phyloP scores from a whole-genome alignment of 1,140 invertebrate species.

The Mycetomoellerius zeteki region DNA sequence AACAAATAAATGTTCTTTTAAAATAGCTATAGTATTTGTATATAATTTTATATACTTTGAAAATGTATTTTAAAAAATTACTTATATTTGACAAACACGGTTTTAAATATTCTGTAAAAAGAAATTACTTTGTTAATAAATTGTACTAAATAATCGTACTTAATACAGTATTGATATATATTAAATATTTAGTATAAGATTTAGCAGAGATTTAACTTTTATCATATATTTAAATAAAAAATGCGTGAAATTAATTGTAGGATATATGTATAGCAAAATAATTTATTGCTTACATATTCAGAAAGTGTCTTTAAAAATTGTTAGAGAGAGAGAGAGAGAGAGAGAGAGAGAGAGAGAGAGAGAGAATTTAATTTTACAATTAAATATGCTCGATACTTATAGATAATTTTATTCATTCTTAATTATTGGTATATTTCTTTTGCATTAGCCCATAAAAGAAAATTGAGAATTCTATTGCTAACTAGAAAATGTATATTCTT shows the following conservation, averaged over 20 bases:
- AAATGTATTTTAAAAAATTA: not conserved
- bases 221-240: not conserved
- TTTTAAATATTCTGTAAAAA: not conserved
- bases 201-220: not conserved
- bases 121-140: not conserved
- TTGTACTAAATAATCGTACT: not conserved
- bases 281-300: not conserved
- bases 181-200: not conserved
- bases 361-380: conserved; percentile 25
- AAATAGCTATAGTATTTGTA: not conserved
- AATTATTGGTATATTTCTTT: not conserved
- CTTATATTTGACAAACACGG: not conserved
- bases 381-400: not conserved
- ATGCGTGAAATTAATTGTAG: not conserved
- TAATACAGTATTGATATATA: not conserved
- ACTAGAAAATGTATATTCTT: not conserved
- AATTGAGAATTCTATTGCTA: not conserved
- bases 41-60: not conserved
- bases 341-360: too few relatives aligned
- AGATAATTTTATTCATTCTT: not conserved
- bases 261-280: not conserved
- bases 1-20: not conserved
- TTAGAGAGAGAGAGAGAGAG: too few relatives aligned
- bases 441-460: not conserved
- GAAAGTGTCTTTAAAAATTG: not conserved